Evolutionary conservation across 2,113 vertebrate genomes (phyloP), one percentile per base, ranked within the genome.

Genomic region (Saiga tatarica): DNA sequence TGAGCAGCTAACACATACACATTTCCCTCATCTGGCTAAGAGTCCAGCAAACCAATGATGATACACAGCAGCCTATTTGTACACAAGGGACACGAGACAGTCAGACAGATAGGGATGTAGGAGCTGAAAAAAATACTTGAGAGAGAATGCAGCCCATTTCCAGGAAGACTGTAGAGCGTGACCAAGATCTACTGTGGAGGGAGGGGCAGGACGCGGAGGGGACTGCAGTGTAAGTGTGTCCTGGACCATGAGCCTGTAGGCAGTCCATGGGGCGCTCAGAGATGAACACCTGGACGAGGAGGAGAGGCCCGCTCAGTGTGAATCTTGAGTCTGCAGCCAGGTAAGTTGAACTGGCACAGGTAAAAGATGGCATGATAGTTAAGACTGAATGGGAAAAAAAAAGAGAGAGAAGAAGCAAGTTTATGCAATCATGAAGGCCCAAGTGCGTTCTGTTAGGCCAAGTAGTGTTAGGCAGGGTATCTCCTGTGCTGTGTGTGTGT

Each of bases 231-330:
- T 19, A 17, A 85, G 14, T 1, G 17, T 50, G 53, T 59, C 47
- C 83, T 17, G 10, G 55, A 83, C 60, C 33, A 7, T 14, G 33
- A 85, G 10, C 53, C 25, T 67, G 1, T 57, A 14, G 12, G n/a
- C 19, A 64, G 57, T 76, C 42, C 59, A n/a, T 17, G n/a, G 47
- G 42, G 13, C 60, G 1, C 64, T 17, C 55, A 82, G 45, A 19
- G 33, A n/a, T n/a, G 33, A 19, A 1, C 0, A 0, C 0, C 17
- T 64, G 25, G 87, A 3, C 67, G 26, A 2, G 15, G 62, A 33
- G 50, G 14, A 87, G 28, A 87, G 28, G 4, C 50, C 33, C 42
- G 16, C 21, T 6, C 28, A 6, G n/a, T 21, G 4, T 67, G n/a
- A 76, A 33, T 36, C n/a, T 67, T 3, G 6, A 91, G 39, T 39